phyloP scores from a whole-genome alignment of 2,888 invertebrate genomes.

The Cosmorhoe ocellata region DNA sequence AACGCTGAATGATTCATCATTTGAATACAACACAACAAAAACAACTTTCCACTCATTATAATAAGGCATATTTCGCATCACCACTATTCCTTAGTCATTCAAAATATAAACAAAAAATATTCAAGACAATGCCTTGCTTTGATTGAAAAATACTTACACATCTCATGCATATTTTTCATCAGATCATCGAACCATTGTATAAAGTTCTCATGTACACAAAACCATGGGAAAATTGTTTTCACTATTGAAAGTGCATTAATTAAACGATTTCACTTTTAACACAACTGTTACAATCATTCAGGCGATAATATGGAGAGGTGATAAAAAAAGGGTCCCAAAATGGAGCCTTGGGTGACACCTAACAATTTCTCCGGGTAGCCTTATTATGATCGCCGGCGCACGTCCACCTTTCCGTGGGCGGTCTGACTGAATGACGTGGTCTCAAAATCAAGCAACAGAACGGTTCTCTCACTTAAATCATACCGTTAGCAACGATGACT shows the following conservation, averaged over 20 bases:
- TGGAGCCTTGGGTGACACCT: constrained; percentile 52
- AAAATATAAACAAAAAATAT: constrained; percentile 31
- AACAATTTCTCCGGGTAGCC: constrained; percentile 51
- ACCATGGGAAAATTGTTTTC: constrained; percentile 55
- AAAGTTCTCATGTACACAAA: constrained; percentile 41
- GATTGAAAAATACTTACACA: constrained; percentile 64
- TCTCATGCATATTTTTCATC: constrained; percentile 61
- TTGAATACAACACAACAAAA: constrained; percentile 19
- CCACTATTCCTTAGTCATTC: constrained; percentile 20
- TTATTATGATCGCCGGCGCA: constrained; percentile 59
- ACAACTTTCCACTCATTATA: constrained; percentile 16
- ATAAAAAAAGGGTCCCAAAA: constrained; percentile 44
- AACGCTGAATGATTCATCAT: constrained; percentile 33
- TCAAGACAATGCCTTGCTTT: constrained; percentile 21
- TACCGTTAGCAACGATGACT: constrained; percentile 33
- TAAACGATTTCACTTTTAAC: constrained; percentile 41
- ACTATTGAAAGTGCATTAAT: constrained; percentile 51
- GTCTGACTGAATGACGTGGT: constrained; percentile 74
- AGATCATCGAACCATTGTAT: constrained; percentile 46
- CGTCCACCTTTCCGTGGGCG: constrained; percentile 73
- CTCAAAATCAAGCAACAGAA: constrained; percentile 64
- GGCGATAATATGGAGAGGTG: constrained; percentile 37
- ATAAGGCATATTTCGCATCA: constrained; percentile 27
- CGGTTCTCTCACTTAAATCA: constrained; percentile 45
- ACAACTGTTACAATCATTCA: constrained; percentile 28